Conservation (phyloP, 2,888 invertebrate genomes). For the Elaeidobius kamerunicus region DNA sequence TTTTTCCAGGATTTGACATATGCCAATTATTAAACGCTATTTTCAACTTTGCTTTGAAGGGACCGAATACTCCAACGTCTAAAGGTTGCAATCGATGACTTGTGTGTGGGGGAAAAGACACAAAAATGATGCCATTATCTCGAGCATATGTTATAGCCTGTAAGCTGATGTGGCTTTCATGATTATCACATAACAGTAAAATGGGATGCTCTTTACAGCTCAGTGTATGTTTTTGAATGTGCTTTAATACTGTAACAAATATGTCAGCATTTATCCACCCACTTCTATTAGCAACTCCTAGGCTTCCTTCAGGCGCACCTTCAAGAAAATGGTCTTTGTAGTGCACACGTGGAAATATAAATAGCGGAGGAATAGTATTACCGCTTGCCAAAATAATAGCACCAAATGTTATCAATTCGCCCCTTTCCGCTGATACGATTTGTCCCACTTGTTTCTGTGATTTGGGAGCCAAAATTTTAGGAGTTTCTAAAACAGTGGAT, state of each 20-base stretch:
- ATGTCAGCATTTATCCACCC: constrained; percentile 4
- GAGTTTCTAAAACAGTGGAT: constrained; percentile 1
- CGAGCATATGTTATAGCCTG: constrained; percentile 22
- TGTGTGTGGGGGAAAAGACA: constrained; percentile 39
- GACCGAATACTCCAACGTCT: constrained; percentile 37
- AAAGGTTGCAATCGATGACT: constrained; percentile 38
- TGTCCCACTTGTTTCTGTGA: constrained; percentile 23
- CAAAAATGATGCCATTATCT: constrained; percentile 9
- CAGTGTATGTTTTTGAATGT: constrained; percentile 11
- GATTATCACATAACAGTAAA: constrained; percentile 17
- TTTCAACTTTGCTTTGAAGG: constrained; percentile 8
- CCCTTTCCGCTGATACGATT: constrained; percentile 39
- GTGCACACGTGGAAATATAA: constrained; percentile 31
- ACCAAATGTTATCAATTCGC: constrained; percentile 42
- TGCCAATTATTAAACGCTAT: not conserved
- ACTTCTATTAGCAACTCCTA: constrained; percentile 3
- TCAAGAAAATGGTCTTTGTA: constrained; percentile 14
- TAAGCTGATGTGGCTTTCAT: constrained; percentile 13
- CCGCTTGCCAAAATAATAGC: constrained; percentile 39
- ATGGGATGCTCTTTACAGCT: constrained; percentile 14
- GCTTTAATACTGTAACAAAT: constrained; percentile 4
- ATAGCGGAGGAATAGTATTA: constrained; percentile 41
- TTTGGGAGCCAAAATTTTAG: constrained; percentile 3
- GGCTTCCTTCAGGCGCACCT: constrained; percentile 9
- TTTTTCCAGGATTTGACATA: not conserved